A percentile compares a stretch with the other conserved stretches of the same genome.
Evolutionary conservation across 2,888 invertebrate genomes (phyloP).

Genomic region (Hanleya hanleyi): DNA sequence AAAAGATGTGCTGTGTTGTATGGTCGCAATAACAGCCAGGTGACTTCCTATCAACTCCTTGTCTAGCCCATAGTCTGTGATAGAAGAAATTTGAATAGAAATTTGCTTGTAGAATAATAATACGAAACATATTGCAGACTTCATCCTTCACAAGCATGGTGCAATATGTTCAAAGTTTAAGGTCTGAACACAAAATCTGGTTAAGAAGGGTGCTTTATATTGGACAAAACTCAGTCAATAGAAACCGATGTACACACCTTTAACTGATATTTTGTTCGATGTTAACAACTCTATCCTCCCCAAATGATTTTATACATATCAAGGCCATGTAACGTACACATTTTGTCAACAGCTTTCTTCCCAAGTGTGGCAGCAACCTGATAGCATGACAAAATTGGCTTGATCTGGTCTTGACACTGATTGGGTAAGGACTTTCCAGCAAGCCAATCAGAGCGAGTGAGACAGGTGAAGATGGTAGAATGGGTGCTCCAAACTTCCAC

Average conservation of each 20-base stretch:
- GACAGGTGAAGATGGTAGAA: slow-evolving; percentile 46
- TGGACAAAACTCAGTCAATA: too few relatives aligned
- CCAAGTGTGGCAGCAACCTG: slow-evolving; percentile 51
- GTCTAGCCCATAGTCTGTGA: slow-evolving; percentile 34
- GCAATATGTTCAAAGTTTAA: too few relatives aligned
- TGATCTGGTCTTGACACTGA: slow-evolving; percentile 39
- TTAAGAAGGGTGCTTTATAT: too few relatives aligned
- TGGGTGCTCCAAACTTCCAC: slow-evolving; percentile 48
- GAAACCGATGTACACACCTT: too few relatives aligned
- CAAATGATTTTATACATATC: background rate
- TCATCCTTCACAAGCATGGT: too few relatives aligned
- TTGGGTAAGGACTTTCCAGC: slow-evolving; percentile 21
- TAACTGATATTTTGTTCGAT: too few relatives aligned
- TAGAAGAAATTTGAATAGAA: too few relatives aligned
- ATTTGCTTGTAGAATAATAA: too few relatives aligned
- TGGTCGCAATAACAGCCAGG: slow-evolving; percentile 24
- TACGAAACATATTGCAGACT: too few relatives aligned
- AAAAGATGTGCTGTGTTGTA: background rate
- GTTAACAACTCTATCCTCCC: background rate
- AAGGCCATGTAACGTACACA: slow-evolving; percentile 40
- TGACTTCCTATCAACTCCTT: slow-evolving; percentile 59
- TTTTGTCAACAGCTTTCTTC: slow-evolving; percentile 28
- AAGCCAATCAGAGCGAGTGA: slow-evolving; percentile 53
- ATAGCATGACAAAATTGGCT: slow-evolving; percentile 53
- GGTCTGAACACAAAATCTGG: too few relatives aligned